A percentile compares a stretch with the other conserved stretches of the same genome.
Conservation (phyloP, 2,797 vertebrate species). For the Hybognathus amarus region DNA sequence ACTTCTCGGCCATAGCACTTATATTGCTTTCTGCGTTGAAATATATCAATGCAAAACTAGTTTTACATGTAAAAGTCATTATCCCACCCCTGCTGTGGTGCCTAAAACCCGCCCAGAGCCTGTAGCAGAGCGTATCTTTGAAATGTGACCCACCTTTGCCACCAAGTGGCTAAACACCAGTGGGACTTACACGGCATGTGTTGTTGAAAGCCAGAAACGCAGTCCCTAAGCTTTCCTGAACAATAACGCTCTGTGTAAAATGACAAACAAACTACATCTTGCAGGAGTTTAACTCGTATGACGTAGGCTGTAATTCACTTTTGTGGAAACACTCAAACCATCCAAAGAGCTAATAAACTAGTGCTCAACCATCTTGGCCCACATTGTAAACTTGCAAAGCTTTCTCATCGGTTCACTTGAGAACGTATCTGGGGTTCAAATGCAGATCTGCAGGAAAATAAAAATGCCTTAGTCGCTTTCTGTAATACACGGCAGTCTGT, state of each 20-base stretch:
- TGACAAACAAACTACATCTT: constrained; percentile 17
- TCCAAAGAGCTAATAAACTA: constrained; percentile 33
- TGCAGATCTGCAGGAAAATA: constrained; percentile 27
- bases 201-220: constrained; percentile 1
- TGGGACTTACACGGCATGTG: constrained; percentile 22
- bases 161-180: constrained; percentile 50
- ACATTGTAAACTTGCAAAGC: constrained; percentile 16
- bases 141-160: constrained; percentile 52
- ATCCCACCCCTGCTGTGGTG: not conserved
- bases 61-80: constrained; percentile 30
- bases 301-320: constrained; percentile 27
- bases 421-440: constrained; percentile 18
- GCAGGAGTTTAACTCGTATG: not conserved
- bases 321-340: constrained; percentile 14
- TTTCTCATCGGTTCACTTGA: constrained; percentile 30
- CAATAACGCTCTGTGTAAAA: not conserved
- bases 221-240: constrained; percentile 1
- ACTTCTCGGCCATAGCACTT: not conserved
- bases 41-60: constrained; percentile 65
- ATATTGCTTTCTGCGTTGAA: constrained; percentile 60
- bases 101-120: constrained; percentile 1
- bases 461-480: constrained; percentile 36
- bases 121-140: not conserved
- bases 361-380: not conserved
- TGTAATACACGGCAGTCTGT: not conserved